A percentile compares a stretch with the other conserved stretches of the same genome.
Evolutionary conservation across 1,140 invertebrate species (phyloP).

Genomic region (Sinella curviseta): DNA sequence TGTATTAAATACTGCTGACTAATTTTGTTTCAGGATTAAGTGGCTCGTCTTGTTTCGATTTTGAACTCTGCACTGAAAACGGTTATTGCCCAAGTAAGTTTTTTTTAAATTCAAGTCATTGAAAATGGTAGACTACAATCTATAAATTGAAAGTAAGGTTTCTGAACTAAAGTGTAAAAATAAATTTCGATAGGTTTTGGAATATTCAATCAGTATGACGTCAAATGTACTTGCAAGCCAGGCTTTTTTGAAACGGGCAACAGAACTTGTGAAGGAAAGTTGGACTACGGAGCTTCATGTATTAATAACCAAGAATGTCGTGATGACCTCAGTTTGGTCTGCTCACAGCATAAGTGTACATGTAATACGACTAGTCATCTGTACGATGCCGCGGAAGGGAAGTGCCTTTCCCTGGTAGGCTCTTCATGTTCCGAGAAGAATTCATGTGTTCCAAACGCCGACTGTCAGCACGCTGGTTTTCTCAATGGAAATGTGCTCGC

Average conservation of each 20-base stretch:
- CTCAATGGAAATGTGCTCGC: not conserved
- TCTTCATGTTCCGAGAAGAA: not conserved
- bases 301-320: not conserved
- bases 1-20: no score
- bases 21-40: no score
- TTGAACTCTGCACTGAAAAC: not conserved
- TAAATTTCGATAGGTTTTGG: no score
- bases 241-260: not conserved
- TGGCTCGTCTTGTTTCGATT: slow-evolving; percentile 4
- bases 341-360: not conserved
- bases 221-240: not conserved
- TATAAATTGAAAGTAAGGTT: no score
- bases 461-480: not conserved
- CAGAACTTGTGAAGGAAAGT: not conserved
- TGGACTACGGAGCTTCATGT: not conserved
- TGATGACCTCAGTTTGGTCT: not conserved
- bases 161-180: no score
- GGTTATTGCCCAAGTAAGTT: slow-evolving; percentile 2
- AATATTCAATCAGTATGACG: slow-evolving; percentile 19
- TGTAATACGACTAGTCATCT: not conserved
- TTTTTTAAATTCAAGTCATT: no score
- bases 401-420: not conserved
- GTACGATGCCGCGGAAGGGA: not conserved
- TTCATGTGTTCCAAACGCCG: not conserved
- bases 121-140: no score